A percentile compares a stretch with the other conserved stretches of the same genome.
phyloP scores from a whole-genome alignment of 2,888 invertebrate species.

The Acrobeloides nanus region DNA sequence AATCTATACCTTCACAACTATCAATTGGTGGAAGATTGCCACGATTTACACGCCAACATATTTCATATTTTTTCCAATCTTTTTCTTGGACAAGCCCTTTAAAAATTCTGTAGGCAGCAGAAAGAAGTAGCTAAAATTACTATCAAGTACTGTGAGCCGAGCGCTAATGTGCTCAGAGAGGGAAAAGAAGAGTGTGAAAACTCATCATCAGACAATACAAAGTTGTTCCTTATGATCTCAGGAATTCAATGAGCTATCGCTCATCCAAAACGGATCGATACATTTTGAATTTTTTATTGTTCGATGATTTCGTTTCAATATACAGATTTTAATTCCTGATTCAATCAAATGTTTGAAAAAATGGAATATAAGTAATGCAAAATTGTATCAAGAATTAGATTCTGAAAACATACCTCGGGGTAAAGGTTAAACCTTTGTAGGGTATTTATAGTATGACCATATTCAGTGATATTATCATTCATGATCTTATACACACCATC shows the following conservation, averaged over 20 bases:
- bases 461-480: slow-evolving; percentile 72
- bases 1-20: slow-evolving; percentile 66
- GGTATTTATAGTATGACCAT: slow-evolving; percentile 73
- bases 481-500: slow-evolving; percentile 63
- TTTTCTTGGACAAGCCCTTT: slow-evolving; percentile 55
- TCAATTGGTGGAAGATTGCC: slow-evolving; percentile 64
- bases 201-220: too few species aligned
- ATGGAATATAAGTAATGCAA: too few species aligned
- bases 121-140: slow-evolving; percentile 57
- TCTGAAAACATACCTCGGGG: slow-evolving; percentile 65
- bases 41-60: slow-evolving; percentile 63
- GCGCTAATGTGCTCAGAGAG: too few species aligned
- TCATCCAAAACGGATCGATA: too few species aligned
- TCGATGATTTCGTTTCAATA: too few species aligned
- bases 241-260: too few species aligned
- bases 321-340: too few species aligned
- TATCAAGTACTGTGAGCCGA: too few species aligned
- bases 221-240: too few species aligned
- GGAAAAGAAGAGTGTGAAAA: too few species aligned
- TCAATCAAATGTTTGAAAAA: too few species aligned
- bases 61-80: slow-evolving; percentile 55
- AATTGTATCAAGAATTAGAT: background rate
- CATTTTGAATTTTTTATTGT: too few species aligned
- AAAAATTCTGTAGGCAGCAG: slow-evolving; percentile 59
- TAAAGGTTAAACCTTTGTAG: slow-evolving; percentile 74